Evolutionary conservation across 2,113 vertebrate genomes (phyloP), one percentile per base, ranked within the genome.

Genomic region (Salminus brasiliensis): DNA sequence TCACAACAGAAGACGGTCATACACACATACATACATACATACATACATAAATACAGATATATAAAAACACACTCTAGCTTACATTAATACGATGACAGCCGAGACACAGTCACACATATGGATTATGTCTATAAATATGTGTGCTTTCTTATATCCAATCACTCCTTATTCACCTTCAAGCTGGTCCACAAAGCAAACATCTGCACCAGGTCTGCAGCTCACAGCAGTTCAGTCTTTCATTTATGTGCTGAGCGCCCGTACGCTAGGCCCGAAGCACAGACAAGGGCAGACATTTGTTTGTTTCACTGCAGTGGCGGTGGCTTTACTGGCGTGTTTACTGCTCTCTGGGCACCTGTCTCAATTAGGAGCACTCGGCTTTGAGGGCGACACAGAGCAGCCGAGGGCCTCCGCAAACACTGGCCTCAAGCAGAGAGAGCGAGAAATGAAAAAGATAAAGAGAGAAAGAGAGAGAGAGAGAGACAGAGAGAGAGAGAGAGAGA

Each of bases 261-360:
- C 1, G 10, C 60, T 63, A 59, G 36, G 32, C 49, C 53, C 49
- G n/a, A 60, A 62, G 13, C 23, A 71, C 1, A 34, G 41, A 30
- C 21, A 72, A n/a, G 41, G 47, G 52, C 39, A 49, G 23, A 39
- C 74, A 36, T 60, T 45, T 71, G 53, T 65, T 74, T 68, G 32
- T 63, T 8, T 8, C 27, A 49, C n/a, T 1, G 32, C 30, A 1
- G 27, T 13, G n/a, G 49, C 47, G n/a, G 10, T 13, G n/a, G 57
- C 43, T 79, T 60, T 69, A 78, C 23, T 45, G 13, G 57, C 49
- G 36, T 74, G 76, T 83, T 78, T 70, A 53, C 36, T 29, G 75
- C 71, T 63, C 55, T 70, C 53, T 49, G 69, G 18, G 36, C 49
- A 82, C 25, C 68, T 69, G 32, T 29, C 15, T 68, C 62, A 78